These are phyloP conservation scores for Gopherus flavomarginatus DNA, from an alignment of 2,113 vertebrate genomes.

Conservation along the genomic window DNA sequence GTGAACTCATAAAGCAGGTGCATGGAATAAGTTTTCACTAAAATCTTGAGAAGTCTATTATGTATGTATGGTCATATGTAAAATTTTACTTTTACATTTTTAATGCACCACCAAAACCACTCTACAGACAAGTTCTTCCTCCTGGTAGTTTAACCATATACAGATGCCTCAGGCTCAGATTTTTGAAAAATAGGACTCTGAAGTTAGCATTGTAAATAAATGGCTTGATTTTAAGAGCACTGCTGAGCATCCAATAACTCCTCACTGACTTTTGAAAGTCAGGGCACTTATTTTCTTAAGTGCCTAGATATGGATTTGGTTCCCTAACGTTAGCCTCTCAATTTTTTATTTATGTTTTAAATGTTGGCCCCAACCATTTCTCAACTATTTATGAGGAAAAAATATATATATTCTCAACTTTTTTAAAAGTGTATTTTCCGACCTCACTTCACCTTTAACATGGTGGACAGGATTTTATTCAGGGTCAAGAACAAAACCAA, in stretches of 20 bases:
- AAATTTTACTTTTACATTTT: neutral
- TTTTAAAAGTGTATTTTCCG: neutral
- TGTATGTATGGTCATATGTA: neutral
- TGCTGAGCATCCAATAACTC: too few species aligned
- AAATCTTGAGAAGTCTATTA: neutral
- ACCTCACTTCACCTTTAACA: neutral
- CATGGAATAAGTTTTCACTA: neutral
- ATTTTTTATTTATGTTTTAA: neutral
- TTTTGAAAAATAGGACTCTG: neutral
- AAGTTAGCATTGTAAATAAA: neutral
- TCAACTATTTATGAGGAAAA: neutral
- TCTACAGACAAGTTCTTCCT: neutral
- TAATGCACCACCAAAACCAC: rapidly evolving
- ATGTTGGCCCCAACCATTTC: neutral
- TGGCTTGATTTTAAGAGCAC: neutral
- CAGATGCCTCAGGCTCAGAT: neutral
- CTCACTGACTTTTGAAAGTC: too few species aligned
- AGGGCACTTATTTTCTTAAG: neutral
- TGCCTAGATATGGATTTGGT: neutral
- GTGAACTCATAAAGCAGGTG: neutral
- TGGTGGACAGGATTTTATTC: neutral
- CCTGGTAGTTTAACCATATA: neutral
- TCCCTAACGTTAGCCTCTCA: too few species aligned
- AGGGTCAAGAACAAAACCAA: neutral
- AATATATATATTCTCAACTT: neutral